A percentile compares a stretch with the other conserved stretches of the same genome.
These are phyloP conservation scores for Papilio gigon DNA, from an alignment of 2,888 invertebrate species.

Conservation along the genomic window DNA sequence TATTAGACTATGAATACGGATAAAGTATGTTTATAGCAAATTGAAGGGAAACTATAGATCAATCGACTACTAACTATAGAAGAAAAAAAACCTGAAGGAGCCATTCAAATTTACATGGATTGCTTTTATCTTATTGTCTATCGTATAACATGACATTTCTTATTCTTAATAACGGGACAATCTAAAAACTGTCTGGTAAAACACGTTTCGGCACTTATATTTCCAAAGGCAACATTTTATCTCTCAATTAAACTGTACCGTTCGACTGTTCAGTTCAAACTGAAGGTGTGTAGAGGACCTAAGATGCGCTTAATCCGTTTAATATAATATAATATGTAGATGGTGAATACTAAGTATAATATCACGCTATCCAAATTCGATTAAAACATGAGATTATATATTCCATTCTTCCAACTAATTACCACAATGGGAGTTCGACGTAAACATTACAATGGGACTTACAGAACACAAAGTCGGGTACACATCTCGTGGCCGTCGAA, in stretches of 20 bases:
- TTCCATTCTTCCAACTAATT: conserved; percentile 24
- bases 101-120: not conserved
- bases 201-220: too few species aligned
- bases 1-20: not conserved
- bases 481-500: conserved; percentile 49
- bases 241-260: too few species aligned
- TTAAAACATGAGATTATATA: not conserved
- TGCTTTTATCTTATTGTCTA: not conserved
- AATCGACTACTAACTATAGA: too few species aligned
- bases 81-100: too few species aligned
- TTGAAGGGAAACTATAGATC: not conserved
- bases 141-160: too few species aligned
- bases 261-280: too few species aligned
- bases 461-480: conserved; percentile 43
- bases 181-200: too few species aligned
- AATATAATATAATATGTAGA: too few species aligned
- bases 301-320: too few species aligned
- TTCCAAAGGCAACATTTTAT: too few species aligned
- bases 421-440: conserved; percentile 36
- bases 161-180: too few species aligned
- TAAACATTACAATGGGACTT: conserved; percentile 34
- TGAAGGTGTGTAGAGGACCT: too few species aligned
- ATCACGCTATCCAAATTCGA: not conserved
- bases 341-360: not conserved
- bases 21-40: not conserved